Base-by-base conservation (phyloP, 2,113 vertebrate species). In the Aptenodytes forsteri region DNA sequence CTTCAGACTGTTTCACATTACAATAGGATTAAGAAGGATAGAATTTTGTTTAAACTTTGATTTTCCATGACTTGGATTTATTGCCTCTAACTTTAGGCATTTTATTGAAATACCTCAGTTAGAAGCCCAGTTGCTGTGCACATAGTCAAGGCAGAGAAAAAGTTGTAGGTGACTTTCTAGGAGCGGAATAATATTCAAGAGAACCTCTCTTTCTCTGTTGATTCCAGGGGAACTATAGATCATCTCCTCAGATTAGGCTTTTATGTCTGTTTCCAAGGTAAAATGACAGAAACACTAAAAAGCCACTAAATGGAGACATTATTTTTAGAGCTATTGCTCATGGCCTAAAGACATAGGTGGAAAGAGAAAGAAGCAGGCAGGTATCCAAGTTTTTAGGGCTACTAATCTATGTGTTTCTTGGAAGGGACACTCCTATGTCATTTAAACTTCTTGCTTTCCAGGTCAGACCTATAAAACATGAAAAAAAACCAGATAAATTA, bases 211-310 rank as follows among this genome's bases (percentile, higher is more conserved):
- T 70, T 55, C 47, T 65, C 38, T 62, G 2, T 58, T 69, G 40
- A 61, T 73, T 81, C 20, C 62, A 59, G 6, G 9, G 11, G 4
- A 83, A 16, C n/a, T n/a, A 5, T 26, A 86, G 29, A 25, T 50
- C 52, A 40, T 50, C 54, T 89, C 29, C 26, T 80, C 52, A 59
- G 27, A 65, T 76, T 52, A 76, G 11, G 11, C 21, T 59, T 69
- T 92, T 58, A 52, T 73, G 19, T 42, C 49, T 77, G 6, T 77
- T 83, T 69, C 58, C 54, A 69, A 77, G 21, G 29, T 38, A 94
- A 94, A 87, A 95, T 72, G 47, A 83, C 22, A 96, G 40, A 92
- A 93, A 83, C 3, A 30, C 11, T 76, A 72, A 88, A 92, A 87
- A 36, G 4, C 0, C 32, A 34, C 18, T 76, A 73, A 76, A 83